Conservation (phyloP, 92 coral and sea anemone genomes). For the Hydrozoanthus gracilis region DNA sequence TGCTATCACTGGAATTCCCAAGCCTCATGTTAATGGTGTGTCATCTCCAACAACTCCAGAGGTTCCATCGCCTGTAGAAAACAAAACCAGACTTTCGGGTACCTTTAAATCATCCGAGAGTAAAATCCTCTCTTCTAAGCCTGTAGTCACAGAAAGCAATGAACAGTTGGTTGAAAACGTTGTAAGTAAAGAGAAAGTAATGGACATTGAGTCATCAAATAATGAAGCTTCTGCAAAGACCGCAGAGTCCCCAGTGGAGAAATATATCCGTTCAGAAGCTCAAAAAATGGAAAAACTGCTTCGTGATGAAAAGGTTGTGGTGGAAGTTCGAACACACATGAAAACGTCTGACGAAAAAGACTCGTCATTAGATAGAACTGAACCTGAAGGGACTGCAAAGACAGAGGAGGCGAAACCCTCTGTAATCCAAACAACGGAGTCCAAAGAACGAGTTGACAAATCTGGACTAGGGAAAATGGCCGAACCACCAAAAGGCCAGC, state of each 20-base stretch:
- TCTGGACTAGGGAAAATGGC: not conserved
- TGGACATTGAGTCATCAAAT: constrained; percentile 1
- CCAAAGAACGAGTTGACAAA: constrained; percentile 1
- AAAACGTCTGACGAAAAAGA: constrained; percentile 49
- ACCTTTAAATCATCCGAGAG: constrained; percentile 39
- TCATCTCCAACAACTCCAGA: constrained; percentile 28
- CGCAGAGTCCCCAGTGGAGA: constrained; percentile 62
- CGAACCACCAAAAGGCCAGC: not conserved
- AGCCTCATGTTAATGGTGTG: constrained; percentile 35
- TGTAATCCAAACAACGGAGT: not conserved
- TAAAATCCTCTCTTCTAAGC: constrained; percentile 36
- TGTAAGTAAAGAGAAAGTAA: constrained; percentile 6
- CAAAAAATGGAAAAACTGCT: constrained; percentile 81
- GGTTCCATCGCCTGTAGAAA: constrained; percentile 24
- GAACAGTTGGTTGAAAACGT: constrained; percentile 12
- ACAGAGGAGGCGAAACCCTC: constrained; percentile 1
- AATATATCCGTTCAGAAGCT: constrained; percentile 81
- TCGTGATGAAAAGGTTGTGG: constrained; percentile 78
- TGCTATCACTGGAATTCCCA: constrained; percentile 42
- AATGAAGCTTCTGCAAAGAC: constrained; percentile 28
- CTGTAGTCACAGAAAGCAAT: constrained; percentile 13
- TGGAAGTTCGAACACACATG: constrained; percentile 56
- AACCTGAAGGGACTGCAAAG: constrained; percentile 30
- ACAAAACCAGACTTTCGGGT: not conserved
- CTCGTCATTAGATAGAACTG: constrained; percentile 21